Evolutionary conservation across 1,140 invertebrate species (phyloP).

Genomic region (Listronotus oregonensis): DNA sequence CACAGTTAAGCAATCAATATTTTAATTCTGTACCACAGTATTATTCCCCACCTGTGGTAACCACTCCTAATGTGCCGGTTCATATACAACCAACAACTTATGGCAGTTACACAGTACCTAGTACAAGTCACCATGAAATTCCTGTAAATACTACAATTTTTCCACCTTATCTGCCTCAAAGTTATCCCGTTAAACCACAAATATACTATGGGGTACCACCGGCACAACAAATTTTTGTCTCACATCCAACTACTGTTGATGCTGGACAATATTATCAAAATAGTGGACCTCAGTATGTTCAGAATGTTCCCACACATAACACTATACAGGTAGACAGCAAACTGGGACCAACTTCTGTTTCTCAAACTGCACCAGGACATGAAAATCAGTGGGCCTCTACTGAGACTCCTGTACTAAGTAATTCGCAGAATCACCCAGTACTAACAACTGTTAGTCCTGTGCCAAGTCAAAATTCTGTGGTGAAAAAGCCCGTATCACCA

Average conservation of each 20-base stretch:
- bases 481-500: not conserved
- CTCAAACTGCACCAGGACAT: not conserved
- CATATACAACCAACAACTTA: not conserved
- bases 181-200: constrained; percentile 14
- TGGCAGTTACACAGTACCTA: not conserved
- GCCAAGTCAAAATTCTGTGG: constrained; percentile 9
- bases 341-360: not conserved
- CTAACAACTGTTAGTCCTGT: not conserved
- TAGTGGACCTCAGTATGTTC: constrained; percentile 1
- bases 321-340: not conserved
- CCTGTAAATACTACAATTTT: constrained; percentile 9
- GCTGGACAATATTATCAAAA: constrained; percentile 13
- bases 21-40: constrained; percentile 8
- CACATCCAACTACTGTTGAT: constrained; percentile 6
- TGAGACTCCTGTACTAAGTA: not conserved
- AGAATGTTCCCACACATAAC: not conserved
- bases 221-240: constrained; percentile 18
- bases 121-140: not conserved
- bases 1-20: constrained; percentile 10
- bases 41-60: constrained; percentile 12
- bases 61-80: constrained; percentile 1
- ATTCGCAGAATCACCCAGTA: not conserved
- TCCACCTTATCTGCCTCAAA: constrained; percentile 1
- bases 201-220: constrained; percentile 26
- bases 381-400: not conserved